Evolutionary conservation across 1,140 invertebrate genomes (phyloP).

Genomic region (Chrysopa pallens): DNA sequence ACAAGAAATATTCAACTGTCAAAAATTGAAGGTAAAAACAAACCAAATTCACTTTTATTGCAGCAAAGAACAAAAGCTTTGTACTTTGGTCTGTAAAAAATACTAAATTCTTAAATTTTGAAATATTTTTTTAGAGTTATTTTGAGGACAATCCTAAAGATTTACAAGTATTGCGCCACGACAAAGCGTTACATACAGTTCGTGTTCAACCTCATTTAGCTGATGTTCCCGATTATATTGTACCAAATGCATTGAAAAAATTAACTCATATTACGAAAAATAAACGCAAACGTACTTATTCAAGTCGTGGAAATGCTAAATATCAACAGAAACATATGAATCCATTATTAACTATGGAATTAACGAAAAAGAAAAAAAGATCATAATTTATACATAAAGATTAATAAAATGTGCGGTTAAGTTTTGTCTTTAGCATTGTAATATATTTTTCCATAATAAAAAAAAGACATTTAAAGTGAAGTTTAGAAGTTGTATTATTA

Average conservation of each 20-base stretch:
- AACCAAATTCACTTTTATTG: too few relatives aligned
- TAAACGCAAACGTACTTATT: slow-evolving; percentile 17
- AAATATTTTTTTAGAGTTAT: slow-evolving; percentile 41
- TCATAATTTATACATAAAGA: neutral
- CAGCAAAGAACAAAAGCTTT: too few relatives aligned
- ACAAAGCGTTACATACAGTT: slow-evolving; percentile 79
- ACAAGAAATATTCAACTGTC: slow-evolving; percentile 79
- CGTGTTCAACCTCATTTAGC: slow-evolving; percentile 69
- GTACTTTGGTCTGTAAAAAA: neutral
- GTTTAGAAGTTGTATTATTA: too few relatives aligned
- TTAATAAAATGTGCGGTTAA: too few relatives aligned
- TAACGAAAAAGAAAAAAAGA: slow-evolving; percentile 10
- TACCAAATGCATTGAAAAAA: slow-evolving; percentile 55
- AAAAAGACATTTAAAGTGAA: too few relatives aligned
- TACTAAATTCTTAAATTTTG: slow-evolving; percentile 1
- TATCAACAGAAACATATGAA: slow-evolving; percentile 18
- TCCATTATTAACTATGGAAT: slow-evolving; percentile 20
- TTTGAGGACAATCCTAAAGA: slow-evolving; percentile 93
- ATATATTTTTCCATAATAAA: too few relatives aligned
- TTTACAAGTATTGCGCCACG: slow-evolving; percentile 72
- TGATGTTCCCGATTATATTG: slow-evolving; percentile 88
- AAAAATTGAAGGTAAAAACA: slow-evolving; percentile 84
- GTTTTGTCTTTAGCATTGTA: too few relatives aligned
- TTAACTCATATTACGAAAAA: slow-evolving; percentile 27
- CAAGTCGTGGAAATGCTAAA: slow-evolving; percentile 13